A percentile compares a stretch with the other conserved stretches of the same genome.
Evolutionary conservation across 2,113 vertebrate genomes (phyloP).

Genomic region (Falcunculus frontatus): DNA sequence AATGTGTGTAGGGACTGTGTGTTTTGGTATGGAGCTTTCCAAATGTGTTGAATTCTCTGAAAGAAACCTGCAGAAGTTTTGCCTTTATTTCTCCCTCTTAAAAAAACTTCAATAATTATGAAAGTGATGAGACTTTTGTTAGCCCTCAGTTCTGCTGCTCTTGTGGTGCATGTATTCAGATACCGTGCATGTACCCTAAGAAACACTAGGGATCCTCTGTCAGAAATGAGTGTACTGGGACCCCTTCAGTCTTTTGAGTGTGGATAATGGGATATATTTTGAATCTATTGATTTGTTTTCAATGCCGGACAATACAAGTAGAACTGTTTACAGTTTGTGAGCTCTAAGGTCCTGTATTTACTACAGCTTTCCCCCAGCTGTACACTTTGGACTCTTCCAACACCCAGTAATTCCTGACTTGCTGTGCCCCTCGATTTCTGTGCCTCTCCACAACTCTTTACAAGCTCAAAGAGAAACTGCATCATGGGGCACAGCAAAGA

Average conservation of each 20-base stretch:
- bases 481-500: background rate
- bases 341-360: background rate
- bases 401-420: background rate
- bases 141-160: background rate
- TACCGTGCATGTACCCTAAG: background rate
- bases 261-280: background rate
- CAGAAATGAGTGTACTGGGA: background rate
- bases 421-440: background rate
- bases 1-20: background rate
- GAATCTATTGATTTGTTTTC: background rate
- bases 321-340: background rate
- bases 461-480: background rate
- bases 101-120: background rate
- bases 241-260: background rate
- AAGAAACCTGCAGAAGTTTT: background rate
- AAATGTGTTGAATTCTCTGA: background rate
- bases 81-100: background rate
- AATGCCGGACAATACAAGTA: rapidly evolving
- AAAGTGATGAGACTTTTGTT: background rate
- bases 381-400: background rate
- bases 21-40: background rate
- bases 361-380: background rate
- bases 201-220: background rate
- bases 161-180: background rate
- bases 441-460: background rate